These are phyloP conservation scores for Ornithoptera alexandrae DNA, from an alignment of 2,888 invertebrate genomes.

Conservation along the genomic window DNA sequence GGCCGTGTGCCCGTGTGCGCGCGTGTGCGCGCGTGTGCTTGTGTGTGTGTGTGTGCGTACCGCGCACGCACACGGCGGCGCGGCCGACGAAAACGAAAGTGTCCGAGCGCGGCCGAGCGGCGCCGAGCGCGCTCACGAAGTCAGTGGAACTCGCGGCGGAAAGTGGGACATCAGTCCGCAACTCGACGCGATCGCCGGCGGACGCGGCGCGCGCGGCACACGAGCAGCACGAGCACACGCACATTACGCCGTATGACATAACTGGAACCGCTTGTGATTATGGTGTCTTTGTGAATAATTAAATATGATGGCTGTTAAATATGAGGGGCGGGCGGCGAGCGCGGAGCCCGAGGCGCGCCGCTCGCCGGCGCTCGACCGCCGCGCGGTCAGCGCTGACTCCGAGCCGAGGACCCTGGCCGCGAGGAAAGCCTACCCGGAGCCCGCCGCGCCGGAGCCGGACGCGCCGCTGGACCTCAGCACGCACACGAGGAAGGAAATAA, in stretches of 20 bases:
- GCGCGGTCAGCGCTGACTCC: slow-evolving; percentile 61
- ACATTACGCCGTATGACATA: slow-evolving; percentile 74
- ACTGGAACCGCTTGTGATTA: slow-evolving; percentile 70
- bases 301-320: slow-evolving; percentile 74
- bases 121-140: slow-evolving; percentile 79
- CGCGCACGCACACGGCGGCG: slow-evolving; percentile 47
- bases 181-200: slow-evolving; percentile 73
- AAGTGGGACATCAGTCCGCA: slow-evolving; percentile 84
- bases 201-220: slow-evolving; percentile 59
- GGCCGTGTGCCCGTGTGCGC: slow-evolving; percentile 8
- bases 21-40: slow-evolving; percentile 30
- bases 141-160: slow-evolving; percentile 78
- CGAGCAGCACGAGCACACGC: slow-evolving; percentile 32
- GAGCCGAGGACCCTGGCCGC: slow-evolving; percentile 74
- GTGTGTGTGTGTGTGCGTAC: slow-evolving; percentile 16
- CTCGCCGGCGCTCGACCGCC: slow-evolving; percentile 55
- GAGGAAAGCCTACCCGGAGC: slow-evolving; percentile 74
- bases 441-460: slow-evolving; percentile 73
- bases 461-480: slow-evolving; percentile 90
- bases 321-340: slow-evolving; percentile 69
- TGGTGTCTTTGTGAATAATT: slow-evolving; percentile 68
- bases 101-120: slow-evolving; percentile 72
- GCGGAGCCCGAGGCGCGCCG: slow-evolving; percentile 58
- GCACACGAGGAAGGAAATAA: slow-evolving; percentile 67
- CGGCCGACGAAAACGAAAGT: slow-evolving; percentile 78